A percentile compares a stretch with the other conserved stretches of the same genome.
phyloP scores from a whole-genome alignment of 2,888 invertebrate genomes.

The Mythimna impura region DNA sequence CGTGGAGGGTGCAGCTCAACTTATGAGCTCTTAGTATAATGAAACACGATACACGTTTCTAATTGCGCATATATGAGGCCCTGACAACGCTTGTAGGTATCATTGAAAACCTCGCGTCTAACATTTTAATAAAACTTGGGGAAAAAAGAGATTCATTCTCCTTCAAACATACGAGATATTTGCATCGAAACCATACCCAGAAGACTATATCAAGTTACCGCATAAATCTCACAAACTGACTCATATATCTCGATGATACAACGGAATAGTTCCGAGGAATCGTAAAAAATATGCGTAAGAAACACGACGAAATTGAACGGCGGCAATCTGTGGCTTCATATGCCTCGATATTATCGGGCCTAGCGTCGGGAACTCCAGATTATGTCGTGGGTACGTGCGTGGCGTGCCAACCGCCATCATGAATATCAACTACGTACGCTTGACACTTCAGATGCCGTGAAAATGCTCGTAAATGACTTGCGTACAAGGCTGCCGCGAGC shows the following conservation, averaged over 20 bases:
- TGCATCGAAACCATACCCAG: slow-evolving; percentile 38
- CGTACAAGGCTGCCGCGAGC: slow-evolving; percentile 26
- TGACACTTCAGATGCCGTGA: slow-evolving; percentile 69
- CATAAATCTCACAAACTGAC: slow-evolving; percentile 59
- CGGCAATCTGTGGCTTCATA: slow-evolving; percentile 61
- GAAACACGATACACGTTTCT: slow-evolving; percentile 49
- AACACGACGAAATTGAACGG: slow-evolving; percentile 60
- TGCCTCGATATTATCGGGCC: slow-evolving; percentile 66
- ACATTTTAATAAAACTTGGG: slow-evolving; percentile 9
- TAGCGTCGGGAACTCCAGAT: slow-evolving; percentile 63
- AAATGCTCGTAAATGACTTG: slow-evolving; percentile 64
- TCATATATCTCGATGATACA: slow-evolving; percentile 58
- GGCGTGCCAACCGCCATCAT: slow-evolving; percentile 67
- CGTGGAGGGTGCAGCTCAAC: slow-evolving; percentile 52
- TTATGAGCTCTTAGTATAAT: slow-evolving; percentile 58
- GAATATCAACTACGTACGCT: slow-evolving; percentile 74
- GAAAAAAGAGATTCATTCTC: background rate
- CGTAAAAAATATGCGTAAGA: slow-evolving; percentile 60
- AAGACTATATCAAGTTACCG: slow-evolving; percentile 40
- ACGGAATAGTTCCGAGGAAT: slow-evolving; percentile 56
- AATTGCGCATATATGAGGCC: slow-evolving; percentile 39
- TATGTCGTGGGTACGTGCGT: slow-evolving; percentile 69
- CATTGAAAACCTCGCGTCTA: slow-evolving; percentile 2
- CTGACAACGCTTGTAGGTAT: slow-evolving; percentile 8
- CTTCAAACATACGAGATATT: slow-evolving; percentile 28